These are phyloP conservation scores for Nyleta sp. DNA, from an alignment of 2,888 invertebrate species.

Conservation along the genomic window DNA sequence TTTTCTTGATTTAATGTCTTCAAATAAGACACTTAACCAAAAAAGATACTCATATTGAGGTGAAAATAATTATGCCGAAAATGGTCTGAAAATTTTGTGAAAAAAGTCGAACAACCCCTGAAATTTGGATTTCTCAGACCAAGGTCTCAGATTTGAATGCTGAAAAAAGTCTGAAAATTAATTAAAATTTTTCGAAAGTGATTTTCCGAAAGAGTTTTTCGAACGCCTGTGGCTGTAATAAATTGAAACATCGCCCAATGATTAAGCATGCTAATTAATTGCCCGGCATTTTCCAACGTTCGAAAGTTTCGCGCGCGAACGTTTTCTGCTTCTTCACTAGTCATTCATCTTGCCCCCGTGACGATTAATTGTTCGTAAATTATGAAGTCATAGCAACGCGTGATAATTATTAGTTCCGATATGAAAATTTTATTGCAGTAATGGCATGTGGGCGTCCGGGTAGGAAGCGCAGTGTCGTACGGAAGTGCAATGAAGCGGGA, in stretches of 20 bases:
- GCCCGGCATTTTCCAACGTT: neutral
- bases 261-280: constrained; percentile 17
- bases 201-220: constrained; percentile 7
- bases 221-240: neutral
- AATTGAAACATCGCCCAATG: neutral
- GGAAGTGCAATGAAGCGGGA: constrained; percentile 52
- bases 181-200: constrained; percentile 29
- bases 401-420: constrained; percentile 28
- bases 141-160: too few relatives aligned
- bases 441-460: constrained; percentile 37
- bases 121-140: too few relatives aligned
- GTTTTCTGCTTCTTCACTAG: neutral
- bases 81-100: too few relatives aligned
- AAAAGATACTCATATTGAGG: too few relatives aligned
- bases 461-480: constrained; percentile 32
- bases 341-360: neutral
- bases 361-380: constrained; percentile 23
- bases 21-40: too few relatives aligned
- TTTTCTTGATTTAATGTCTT: too few relatives aligned
- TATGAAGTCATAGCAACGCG: constrained; percentile 9
- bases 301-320: neutral
- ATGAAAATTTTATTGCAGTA: constrained; percentile 17
- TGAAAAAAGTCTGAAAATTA: too few relatives aligned
- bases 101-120: too few relatives aligned
- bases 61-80: too few relatives aligned